Base-by-base conservation (phyloP, 64 coral and sea anemone species). In the Orbicella faveolata region DNA sequence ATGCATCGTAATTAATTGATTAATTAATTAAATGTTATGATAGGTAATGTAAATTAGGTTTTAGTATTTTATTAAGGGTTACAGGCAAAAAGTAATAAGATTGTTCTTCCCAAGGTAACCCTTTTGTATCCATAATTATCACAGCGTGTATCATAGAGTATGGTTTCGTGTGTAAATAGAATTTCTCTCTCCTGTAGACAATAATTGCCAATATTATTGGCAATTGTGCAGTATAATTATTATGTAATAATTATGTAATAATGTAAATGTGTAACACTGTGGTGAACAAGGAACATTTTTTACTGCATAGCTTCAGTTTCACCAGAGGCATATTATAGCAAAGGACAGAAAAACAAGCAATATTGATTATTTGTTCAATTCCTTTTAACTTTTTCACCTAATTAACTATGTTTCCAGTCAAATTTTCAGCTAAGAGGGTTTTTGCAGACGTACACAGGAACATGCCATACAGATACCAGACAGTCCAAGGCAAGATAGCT, bases 51-150 rank as follows among this genome's bases (percentile, higher is more conserved):
- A 72, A 85, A 69, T 85, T 72, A 73, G 82, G 63, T 72, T 26
- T 85, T 85, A 85, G 82, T 85, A 85, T 85, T 85, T 85, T 85
- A 85, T 72, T 85, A 69, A 72, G 82, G 82, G 82, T 85, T 73
- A 52, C 63, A 85, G 17, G 82, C 26, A 85, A 73, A 70, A 69
- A 85, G 14, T 63, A 41, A 52, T 48, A 33, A 73, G 63, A 72
- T n/a, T 25, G 82, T 85, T 52, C 63, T 72, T 72, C 36, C 37
- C 17, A 85, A 85, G 19, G 66, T 65, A 73, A 85, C 63, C 82
- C 82, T 85, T 78, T 85, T 85, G 62, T 70, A 85, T 69, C 33
- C 55, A 82, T 83, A 83, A 44, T 83, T 83, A 44, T n/a, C 67
- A 83, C 37, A 2, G 35, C 7, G 61, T 83, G 80, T 83, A 83